These are phyloP conservation scores for Hippoglossus hippoglossus DNA, from an alignment of 2,797 vertebrate species.

Conservation along the genomic window DNA sequence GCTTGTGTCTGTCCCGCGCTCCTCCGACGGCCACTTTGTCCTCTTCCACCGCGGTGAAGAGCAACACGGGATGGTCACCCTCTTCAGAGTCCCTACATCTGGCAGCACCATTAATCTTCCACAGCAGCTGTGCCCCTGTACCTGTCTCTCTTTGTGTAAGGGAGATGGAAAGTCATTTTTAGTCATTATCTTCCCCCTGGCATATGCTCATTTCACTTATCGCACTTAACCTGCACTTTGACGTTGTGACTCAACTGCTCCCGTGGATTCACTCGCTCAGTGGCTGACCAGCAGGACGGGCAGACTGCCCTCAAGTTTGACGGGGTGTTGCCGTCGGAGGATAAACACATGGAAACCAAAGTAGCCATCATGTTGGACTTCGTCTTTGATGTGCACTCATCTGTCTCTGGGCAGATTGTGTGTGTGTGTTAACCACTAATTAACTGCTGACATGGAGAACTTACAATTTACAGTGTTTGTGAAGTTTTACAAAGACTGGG, in stretches of 20 bases:
- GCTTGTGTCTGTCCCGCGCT: conserved; percentile 41
- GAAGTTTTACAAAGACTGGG: conserved; percentile 74
- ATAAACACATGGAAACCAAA: conserved; percentile 73
- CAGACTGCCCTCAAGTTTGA: conserved; percentile 35
- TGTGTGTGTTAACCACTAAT: conserved; percentile 79
- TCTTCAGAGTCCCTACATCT: conserved; percentile 78
- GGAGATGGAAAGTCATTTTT: conserved; percentile 82
- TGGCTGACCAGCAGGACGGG: conserved; percentile 52
- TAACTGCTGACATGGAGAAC: conserved; percentile 79
- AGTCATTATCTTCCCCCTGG: conserved; percentile 81
- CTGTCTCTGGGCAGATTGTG: conserved; percentile 74
- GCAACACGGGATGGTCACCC: conserved; percentile 74
- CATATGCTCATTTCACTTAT: conserved; percentile 85
- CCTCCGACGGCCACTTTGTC: conserved; percentile 72
- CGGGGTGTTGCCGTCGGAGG: conserved; percentile 38
- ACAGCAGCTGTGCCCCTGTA: conserved; percentile 79
- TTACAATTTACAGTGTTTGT: conserved; percentile 60
- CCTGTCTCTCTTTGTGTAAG: conserved; percentile 81
- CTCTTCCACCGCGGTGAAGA: conserved; percentile 69
- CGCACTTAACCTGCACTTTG: conserved; percentile 79
- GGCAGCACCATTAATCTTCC: conserved; percentile 84
- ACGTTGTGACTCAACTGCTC: conserved; percentile 59
- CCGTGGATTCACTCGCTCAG: conserved; percentile 46
- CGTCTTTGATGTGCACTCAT: conserved; percentile 79
- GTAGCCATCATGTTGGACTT: conserved; percentile 73